Conservation (phyloP, 1,140 invertebrate species). For the Adoxophyes honmai region DNA sequence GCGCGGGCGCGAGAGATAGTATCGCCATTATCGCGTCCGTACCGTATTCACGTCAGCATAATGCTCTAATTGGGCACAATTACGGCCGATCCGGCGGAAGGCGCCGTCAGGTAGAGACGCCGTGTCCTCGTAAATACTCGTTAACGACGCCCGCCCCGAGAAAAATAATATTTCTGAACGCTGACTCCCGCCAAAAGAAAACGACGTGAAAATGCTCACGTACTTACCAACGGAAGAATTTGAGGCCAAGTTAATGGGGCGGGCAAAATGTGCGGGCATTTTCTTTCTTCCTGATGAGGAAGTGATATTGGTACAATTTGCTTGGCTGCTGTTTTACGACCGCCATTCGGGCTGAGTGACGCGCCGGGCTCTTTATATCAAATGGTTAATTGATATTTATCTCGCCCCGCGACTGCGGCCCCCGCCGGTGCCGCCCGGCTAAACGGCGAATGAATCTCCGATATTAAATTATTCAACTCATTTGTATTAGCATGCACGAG, state of each 20-base stretch:
- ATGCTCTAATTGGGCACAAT: constrained; percentile 74
- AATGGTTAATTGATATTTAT: constrained; percentile 13
- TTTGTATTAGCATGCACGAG: constrained; percentile 1
- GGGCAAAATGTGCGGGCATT: constrained; percentile 42
- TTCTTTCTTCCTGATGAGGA: constrained; percentile 37
- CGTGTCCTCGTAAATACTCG: constrained; percentile 71
- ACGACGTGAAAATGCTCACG: constrained; percentile 57
- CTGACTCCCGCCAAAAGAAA: constrained; percentile 54
- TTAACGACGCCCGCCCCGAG: constrained; percentile 64
- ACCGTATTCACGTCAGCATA: constrained; percentile 73
- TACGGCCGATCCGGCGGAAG: constrained; percentile 62
- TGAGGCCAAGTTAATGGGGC: constrained; percentile 52
- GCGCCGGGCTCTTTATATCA: constrained; percentile 12
- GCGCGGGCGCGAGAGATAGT: constrained; percentile 49
- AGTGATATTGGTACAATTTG: constrained; percentile 37
- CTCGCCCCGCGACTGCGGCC: background rate
- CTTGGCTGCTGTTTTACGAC: constrained; percentile 24
- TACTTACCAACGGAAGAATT: constrained; percentile 54
- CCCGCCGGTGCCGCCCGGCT: background rate
- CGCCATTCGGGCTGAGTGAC: constrained; percentile 21
- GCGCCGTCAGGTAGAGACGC: constrained; percentile 64
- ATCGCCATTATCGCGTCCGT: constrained; percentile 66
- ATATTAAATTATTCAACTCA: constrained; percentile 13
- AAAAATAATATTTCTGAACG: constrained; percentile 72
- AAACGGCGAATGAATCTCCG: constrained; percentile 7